phyloP scores from a whole-genome alignment of 1,140 invertebrate species.

The Macrostomum lignano region DNA sequence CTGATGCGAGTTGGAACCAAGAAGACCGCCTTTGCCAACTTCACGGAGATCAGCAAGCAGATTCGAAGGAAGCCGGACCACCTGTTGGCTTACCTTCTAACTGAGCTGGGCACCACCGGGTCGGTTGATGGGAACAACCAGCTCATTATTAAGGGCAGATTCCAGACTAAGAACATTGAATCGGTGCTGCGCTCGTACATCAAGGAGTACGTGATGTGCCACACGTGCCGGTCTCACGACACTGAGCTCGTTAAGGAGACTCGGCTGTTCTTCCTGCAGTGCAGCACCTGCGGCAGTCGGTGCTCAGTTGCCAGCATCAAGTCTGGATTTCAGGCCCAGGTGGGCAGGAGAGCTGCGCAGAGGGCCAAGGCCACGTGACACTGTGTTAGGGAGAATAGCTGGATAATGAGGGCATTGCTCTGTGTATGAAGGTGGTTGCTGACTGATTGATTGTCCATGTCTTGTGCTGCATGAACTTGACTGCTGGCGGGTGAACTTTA shows the following conservation, averaged over 20 bases:
- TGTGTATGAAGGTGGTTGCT: too few relatives aligned
- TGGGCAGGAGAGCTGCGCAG: not conserved
- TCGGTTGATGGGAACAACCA: conserved; percentile 55
- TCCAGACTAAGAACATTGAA: conserved; percentile 99
- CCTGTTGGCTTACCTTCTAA: conserved; percentile 78
- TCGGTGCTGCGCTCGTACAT: conserved; percentile 77
- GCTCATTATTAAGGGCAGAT: conserved; percentile 90
- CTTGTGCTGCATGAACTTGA: too few relatives aligned
- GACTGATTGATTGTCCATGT: too few relatives aligned
- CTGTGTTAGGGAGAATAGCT: too few relatives aligned
- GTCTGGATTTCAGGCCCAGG: conserved; percentile 1
- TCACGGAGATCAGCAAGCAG: conserved; percentile 61
- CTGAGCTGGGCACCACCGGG: conserved; percentile 74
- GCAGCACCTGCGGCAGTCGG: conserved; percentile 84
- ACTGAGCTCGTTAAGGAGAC: conserved; percentile 96
- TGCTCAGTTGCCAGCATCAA: conserved; percentile 49
- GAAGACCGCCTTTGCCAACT: conserved; percentile 96
- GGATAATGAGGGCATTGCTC: too few relatives aligned
- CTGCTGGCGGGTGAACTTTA: too few relatives aligned
- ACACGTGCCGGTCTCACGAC: conserved; percentile 89
- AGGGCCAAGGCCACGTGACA: conserved; percentile 6
- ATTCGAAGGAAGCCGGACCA: conserved; percentile 45
- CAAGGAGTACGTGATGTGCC: conserved; percentile 98
- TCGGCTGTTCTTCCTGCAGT: conserved; percentile 88
- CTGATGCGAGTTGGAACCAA: conserved; percentile 90